A percentile compares a stretch with the other conserved stretches of the same genome.
Evolutionary conservation across 2,113 vertebrate genomes (phyloP).

Genomic region (Psittacara wagleri): DNA sequence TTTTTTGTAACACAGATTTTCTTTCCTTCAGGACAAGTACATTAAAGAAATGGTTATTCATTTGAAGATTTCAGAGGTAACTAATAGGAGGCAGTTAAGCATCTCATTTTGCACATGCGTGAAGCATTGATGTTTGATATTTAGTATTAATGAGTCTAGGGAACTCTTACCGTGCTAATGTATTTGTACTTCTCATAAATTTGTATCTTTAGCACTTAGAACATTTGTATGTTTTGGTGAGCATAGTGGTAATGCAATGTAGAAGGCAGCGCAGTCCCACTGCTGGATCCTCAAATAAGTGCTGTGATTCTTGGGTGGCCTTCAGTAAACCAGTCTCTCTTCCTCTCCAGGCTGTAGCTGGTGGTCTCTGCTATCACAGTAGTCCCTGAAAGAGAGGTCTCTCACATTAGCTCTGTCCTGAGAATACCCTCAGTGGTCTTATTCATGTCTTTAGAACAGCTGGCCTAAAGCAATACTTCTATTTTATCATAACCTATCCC

Average conservation of each 20-base stretch:
- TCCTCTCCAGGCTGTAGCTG: neutral
- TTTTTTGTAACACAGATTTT: neutral
- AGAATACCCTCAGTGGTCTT: neutral
- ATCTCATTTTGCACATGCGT: neutral
- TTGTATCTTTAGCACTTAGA: neutral
- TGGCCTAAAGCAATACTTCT: neutral
- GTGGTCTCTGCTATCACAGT: neutral
- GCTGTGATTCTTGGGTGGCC: neutral
- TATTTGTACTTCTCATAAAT: neutral
- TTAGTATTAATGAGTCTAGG: constrained; percentile 40
- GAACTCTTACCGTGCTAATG: neutral
- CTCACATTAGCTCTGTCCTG: neutral
- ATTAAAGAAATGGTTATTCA: neutral
- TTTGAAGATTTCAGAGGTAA: constrained; percentile 14
- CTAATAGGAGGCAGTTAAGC: neutral
- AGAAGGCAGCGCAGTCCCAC: neutral
- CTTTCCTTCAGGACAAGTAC: neutral
- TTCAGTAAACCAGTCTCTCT: neutral
- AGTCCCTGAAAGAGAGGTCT: neutral
- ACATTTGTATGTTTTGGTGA: neutral
- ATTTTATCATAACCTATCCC: neutral
- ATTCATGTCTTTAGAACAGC: neutral
- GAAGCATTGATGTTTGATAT: neutral
- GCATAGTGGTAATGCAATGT: neutral
- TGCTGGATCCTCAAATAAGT: neutral